Conservation (phyloP, 2,113 vertebrate genomes). For the Lamprologus sp. region DNA sequence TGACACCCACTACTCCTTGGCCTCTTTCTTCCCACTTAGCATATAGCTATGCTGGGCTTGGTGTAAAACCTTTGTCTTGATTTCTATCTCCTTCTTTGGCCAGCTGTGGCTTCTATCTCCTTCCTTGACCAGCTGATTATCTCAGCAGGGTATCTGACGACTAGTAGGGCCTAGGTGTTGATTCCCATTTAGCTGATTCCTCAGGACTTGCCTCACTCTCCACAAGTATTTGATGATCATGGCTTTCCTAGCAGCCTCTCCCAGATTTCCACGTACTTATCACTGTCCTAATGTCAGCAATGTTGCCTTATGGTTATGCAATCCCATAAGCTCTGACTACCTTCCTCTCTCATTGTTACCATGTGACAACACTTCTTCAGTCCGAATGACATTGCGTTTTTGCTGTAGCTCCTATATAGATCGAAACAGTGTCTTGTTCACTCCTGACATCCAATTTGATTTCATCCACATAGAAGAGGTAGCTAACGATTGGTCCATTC, state of each 20-base stretch:
- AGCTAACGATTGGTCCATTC: background rate
- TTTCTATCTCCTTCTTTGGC: background rate
- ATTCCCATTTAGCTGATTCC: background rate
- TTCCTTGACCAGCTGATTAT: background rate
- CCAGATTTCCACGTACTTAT: fast-evolving
- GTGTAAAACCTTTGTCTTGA: background rate
- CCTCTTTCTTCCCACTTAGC: fast-evolving
- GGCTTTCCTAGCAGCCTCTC: background rate
- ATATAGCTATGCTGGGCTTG: background rate
- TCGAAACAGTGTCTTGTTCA: background rate
- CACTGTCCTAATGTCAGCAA: background rate
- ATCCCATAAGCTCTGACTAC: background rate
- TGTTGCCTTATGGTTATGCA: background rate
- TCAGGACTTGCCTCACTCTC: background rate
- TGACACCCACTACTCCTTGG: background rate
- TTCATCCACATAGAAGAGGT: background rate
- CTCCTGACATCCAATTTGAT: background rate
- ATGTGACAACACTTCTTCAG: background rate
- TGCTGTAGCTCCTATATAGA: background rate
- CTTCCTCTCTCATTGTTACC: background rate
- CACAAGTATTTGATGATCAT: background rate
- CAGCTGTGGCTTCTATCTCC: background rate
- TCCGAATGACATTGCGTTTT: background rate
- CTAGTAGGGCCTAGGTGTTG: background rate
- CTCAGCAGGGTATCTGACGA: background rate